phyloP scores from a whole-genome alignment of 2,113 vertebrate genomes.

The Geococcyx californianus region DNA sequence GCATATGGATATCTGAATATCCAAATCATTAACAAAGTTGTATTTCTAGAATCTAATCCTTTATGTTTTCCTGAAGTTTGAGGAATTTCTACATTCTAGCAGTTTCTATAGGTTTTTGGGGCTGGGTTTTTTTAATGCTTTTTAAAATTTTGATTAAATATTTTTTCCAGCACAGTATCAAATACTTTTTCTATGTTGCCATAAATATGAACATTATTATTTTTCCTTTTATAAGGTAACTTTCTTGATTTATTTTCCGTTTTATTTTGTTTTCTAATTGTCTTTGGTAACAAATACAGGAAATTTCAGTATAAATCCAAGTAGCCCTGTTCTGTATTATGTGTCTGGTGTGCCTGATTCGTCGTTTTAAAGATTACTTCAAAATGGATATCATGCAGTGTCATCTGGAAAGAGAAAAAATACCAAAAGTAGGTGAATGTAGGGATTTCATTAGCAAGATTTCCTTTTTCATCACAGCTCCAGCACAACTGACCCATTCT shows the following conservation, averaged over 20 bases:
- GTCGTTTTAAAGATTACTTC: conserved; percentile 38
- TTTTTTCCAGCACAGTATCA: background rate
- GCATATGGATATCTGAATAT: background rate
- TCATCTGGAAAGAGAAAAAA: conserved; percentile 24
- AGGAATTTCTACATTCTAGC: background rate
- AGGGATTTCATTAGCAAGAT: background rate
- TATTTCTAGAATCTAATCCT: background rate
- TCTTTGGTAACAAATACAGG: background rate
- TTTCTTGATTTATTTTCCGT: background rate
- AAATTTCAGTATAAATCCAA: conserved; percentile 33
- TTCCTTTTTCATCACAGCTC: background rate
- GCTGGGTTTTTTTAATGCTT: background rate
- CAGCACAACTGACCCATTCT: background rate
- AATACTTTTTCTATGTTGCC: background rate
- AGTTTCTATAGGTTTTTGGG: background rate
- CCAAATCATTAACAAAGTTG: background rate
- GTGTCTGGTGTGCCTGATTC: conserved; percentile 20
- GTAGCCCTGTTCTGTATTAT: conserved; percentile 20
- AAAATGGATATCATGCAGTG: background rate
- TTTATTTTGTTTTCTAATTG: background rate
- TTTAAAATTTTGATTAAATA: background rate
- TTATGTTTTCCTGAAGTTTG: background rate
- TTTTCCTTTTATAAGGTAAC: background rate
- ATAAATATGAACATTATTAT: background rate
- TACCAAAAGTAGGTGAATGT: background rate